phyloP scores from a whole-genome alignment of 1,140 invertebrate genomes.

The Eupeodes corollae region DNA sequence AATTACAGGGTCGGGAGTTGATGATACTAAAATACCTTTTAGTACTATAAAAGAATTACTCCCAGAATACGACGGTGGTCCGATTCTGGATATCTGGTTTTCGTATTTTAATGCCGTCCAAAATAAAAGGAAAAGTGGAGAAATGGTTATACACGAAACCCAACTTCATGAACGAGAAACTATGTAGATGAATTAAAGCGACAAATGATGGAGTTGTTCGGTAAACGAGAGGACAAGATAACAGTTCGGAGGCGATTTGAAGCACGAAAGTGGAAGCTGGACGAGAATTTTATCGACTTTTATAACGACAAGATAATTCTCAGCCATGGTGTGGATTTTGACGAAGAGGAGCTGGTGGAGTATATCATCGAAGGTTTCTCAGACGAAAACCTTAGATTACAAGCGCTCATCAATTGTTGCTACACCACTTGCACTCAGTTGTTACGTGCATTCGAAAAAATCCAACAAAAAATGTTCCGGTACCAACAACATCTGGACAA shows the following conservation, averaged over 20 bases:
- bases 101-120: not conserved
- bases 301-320: conserved; percentile 15
- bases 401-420: conserved; percentile 7
- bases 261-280: not conserved
- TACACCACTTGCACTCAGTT: not conserved
- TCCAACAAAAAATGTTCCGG: not conserved
- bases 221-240: too few species aligned
- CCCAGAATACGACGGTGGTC: too few species aligned
- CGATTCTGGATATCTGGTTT: too few species aligned
- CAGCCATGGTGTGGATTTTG: conserved; percentile 8
- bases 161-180: not conserved
- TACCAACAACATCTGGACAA: not conserved
- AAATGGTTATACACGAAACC: not conserved
- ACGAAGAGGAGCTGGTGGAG: conserved; percentile 14
- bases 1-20: too few species aligned
- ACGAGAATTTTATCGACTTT: conserved; percentile 12
- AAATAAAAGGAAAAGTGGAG: not conserved
- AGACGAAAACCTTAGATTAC: conserved; percentile 8
- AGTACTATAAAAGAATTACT: too few species aligned
- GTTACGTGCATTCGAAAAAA: conserved; percentile 1
- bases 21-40: too few species aligned
- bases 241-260: too few species aligned
- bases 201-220: too few species aligned
- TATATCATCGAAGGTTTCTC: conserved; percentile 16
- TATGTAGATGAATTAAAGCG: not conserved